Conservation (phyloP, 1,140 invertebrate genomes). For the Oppia nitens region DNA sequence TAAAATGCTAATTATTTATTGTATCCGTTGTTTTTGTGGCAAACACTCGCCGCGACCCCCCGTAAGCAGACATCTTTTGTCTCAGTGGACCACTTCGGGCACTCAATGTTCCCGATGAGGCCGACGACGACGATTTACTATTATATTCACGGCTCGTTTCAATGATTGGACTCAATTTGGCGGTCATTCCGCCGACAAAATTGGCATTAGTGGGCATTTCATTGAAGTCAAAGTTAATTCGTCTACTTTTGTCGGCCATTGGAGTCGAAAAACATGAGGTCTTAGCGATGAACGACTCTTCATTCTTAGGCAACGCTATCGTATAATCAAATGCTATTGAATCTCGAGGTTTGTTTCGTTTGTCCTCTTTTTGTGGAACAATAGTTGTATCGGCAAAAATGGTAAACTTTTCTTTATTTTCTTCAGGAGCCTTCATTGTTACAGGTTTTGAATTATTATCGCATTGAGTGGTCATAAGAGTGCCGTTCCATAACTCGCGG, state of each 20-base stretch:
- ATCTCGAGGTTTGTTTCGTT: not conserved
- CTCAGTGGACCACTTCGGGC: too few species aligned
- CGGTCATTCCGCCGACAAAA: slow-evolving; percentile 6
- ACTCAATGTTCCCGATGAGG: slow-evolving; percentile 11
- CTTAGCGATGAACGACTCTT: not conserved
- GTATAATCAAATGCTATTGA: not conserved
- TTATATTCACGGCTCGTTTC: slow-evolving; percentile 19
- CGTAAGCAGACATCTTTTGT: too few species aligned
- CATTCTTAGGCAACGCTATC: not conserved
- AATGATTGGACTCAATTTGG: slow-evolving; percentile 17
- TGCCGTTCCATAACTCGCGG: not conserved
- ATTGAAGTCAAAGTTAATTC: not conserved
- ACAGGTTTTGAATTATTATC: not conserved
- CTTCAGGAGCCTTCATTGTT: not conserved
- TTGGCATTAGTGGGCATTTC: not conserved
- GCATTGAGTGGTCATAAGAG: not conserved
- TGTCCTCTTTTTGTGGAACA: not conserved
- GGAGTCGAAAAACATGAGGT: not conserved
- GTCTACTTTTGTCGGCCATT: not conserved
- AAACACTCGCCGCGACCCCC: too few species aligned
- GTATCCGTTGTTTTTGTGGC: too few species aligned
- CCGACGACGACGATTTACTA: slow-evolving; percentile 16
- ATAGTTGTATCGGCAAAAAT: not conserved
- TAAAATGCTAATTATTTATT: too few species aligned
- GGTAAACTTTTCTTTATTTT: not conserved